Conservation (phyloP, 1,140 invertebrate species). For the Hermetia illucens region DNA sequence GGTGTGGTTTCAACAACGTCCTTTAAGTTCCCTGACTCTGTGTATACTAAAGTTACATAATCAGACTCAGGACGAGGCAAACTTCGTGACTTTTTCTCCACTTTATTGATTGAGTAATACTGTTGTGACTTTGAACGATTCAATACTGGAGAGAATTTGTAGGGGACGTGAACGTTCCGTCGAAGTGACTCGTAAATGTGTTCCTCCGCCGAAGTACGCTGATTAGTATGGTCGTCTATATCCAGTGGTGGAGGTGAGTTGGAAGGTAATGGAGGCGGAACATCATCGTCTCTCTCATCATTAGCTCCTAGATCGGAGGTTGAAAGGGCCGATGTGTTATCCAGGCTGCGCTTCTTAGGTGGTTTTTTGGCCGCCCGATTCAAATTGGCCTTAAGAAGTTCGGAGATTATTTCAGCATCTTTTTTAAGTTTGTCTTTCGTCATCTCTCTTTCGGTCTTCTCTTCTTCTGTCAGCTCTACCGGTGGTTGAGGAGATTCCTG, state of each 20-base stretch:
- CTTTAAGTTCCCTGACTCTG: slow-evolving; percentile 18
- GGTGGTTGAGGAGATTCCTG: neutral
- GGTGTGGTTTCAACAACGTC: slow-evolving; percentile 13
- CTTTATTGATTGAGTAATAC: slow-evolving; percentile 12
- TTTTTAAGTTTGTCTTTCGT: slow-evolving; percentile 9
- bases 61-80: slow-evolving; percentile 23
- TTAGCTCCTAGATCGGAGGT: too few species aligned
- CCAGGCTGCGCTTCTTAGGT: slow-evolving; percentile 41
- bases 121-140: slow-evolving; percentile 21
- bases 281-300: neutral
- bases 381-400: slow-evolving; percentile 68
- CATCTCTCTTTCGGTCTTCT: slow-evolving; percentile 11
- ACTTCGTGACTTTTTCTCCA: slow-evolving; percentile 10
- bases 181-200: slow-evolving; percentile 26
- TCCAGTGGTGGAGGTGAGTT: slow-evolving; percentile 22
- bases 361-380: too few species aligned
- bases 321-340: too few species aligned
- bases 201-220: slow-evolving; percentile 9
- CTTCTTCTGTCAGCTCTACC: slow-evolving; percentile 2
- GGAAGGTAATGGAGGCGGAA: slow-evolving; percentile 15
- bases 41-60: slow-evolving; percentile 27
- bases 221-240: slow-evolving; percentile 5
- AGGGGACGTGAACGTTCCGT: slow-evolving; percentile 29
- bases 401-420: slow-evolving; percentile 51
- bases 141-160: slow-evolving; percentile 26